Evolutionary conservation across 2,797 vertebrate species (phyloP).

Genomic region (Poecilia gillii): DNA sequence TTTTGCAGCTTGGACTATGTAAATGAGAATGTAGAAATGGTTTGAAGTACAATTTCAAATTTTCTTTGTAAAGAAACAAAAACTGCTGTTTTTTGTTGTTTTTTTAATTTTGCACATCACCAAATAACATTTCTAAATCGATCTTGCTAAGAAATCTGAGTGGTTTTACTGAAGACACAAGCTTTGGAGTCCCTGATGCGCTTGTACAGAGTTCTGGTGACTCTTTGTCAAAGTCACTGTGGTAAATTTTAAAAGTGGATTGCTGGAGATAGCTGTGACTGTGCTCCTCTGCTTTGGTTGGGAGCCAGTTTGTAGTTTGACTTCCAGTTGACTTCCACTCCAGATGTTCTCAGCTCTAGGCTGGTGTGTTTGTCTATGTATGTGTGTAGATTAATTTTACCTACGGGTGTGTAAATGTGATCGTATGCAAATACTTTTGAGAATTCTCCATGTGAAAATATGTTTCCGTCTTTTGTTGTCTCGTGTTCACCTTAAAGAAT

Average conservation of each 20-base stretch:
- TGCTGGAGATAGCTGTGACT: slow-evolving; percentile 54
- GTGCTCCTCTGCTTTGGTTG: slow-evolving; percentile 66
- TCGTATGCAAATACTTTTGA: slow-evolving; percentile 23
- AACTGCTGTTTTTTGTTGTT: neutral
- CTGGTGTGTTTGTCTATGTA: slow-evolving; percentile 37
- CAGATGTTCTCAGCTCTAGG: slow-evolving; percentile 78
- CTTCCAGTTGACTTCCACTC: slow-evolving; percentile 74
- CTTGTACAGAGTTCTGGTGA: slow-evolving; percentile 39
- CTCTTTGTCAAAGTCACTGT: slow-evolving; percentile 71
- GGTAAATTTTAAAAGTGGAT: slow-evolving; percentile 45
- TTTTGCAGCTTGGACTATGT: neutral
- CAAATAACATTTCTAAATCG: slow-evolving; percentile 20
- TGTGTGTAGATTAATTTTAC: slow-evolving; percentile 18
- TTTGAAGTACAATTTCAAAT: neutral
- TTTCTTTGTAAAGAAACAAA: neutral
- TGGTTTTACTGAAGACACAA: slow-evolving; percentile 56
- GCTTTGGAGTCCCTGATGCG: slow-evolving; percentile 41
- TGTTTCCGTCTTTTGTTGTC: slow-evolving; percentile 5
- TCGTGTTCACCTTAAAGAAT: slow-evolving; percentile 26
- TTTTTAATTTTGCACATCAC: neutral
- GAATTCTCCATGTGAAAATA: slow-evolving; percentile 3
- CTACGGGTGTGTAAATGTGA: slow-evolving; percentile 28
- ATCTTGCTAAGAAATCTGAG: slow-evolving; percentile 44
- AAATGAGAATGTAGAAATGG: neutral
- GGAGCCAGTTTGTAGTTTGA: slow-evolving; percentile 70